phyloP scores from a whole-genome alignment of 2,888 invertebrate species.

The Philonicus albiceps region DNA sequence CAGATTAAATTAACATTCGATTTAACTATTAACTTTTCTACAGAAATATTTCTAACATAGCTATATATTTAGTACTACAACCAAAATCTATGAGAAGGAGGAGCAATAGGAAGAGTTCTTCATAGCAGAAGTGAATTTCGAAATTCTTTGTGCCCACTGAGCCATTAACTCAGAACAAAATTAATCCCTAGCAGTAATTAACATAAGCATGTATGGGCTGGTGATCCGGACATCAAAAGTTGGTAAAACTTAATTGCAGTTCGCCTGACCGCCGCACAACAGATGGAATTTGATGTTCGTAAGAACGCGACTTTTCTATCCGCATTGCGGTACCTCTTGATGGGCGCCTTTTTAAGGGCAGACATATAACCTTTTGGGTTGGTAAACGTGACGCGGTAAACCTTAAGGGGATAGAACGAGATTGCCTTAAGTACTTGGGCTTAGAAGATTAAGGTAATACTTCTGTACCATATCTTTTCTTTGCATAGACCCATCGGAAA shows the following conservation, averaged over 20 bases:
- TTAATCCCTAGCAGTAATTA: constrained; percentile 28
- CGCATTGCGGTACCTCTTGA: neutral
- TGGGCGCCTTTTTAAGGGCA: neutral
- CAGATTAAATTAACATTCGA: neutral
- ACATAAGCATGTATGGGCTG: constrained; percentile 20
- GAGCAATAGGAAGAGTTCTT: too few relatives aligned
- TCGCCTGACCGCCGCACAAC: constrained; percentile 17
- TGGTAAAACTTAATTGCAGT: constrained; percentile 34
- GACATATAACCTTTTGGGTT: neutral
- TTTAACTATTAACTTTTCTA: neutral
- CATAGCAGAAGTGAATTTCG: constrained; percentile 10
- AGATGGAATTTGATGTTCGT: constrained; percentile 27
- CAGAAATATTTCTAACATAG: neutral
- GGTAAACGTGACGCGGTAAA: neutral
- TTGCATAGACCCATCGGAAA: neutral
- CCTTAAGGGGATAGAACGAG: neutral
- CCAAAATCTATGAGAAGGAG: neutral
- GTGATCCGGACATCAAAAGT: neutral
- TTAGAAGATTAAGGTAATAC: neutral
- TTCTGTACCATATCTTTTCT: neutral
- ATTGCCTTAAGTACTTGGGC: neutral
- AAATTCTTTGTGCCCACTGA: constrained; percentile 25
- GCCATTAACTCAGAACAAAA: constrained; percentile 25
- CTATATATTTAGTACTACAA: neutral
- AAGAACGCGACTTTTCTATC: constrained; percentile 6